Evolutionary conservation across 2,888 invertebrate genomes (phyloP).

Genomic region (Labia minor): DNA sequence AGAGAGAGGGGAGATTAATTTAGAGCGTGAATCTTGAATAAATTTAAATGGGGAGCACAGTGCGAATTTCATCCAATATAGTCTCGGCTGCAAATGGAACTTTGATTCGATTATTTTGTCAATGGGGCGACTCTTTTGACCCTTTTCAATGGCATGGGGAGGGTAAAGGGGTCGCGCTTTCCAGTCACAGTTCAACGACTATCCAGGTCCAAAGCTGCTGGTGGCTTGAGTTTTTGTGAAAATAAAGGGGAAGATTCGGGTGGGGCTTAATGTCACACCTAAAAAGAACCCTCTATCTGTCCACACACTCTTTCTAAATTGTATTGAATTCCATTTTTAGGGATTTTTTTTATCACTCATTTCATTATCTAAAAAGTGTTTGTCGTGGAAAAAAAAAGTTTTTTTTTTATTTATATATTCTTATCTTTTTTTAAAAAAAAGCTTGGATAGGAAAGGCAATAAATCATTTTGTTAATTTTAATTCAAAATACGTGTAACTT

Average conservation of each 20-base stretch:
- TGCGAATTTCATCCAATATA: neutral
- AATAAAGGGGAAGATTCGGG: too few relatives aligned
- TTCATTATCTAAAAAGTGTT: too few relatives aligned
- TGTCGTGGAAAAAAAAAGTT: too few relatives aligned
- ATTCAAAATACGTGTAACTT: neutral
- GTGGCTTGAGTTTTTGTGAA: too few relatives aligned
- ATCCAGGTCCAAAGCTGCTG: too few relatives aligned
- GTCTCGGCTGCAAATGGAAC: neutral
- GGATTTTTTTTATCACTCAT: too few relatives aligned
- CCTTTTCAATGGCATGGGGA: neutral
- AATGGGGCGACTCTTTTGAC: neutral
- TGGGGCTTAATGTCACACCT: neutral
- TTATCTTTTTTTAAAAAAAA: neutral
- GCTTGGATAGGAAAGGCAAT: neutral
- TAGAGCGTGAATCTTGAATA: neutral
- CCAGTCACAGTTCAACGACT: neutral
- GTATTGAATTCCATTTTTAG: neutral
- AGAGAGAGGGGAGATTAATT: neutral
- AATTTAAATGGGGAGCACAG: neutral
- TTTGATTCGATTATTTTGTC: slow-evolving; percentile 7
- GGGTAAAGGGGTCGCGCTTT: neutral
- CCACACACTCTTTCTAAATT: neutral
- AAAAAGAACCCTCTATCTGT: neutral
- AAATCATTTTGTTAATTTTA: slow-evolving; percentile 13
- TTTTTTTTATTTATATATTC: too few relatives aligned